These are phyloP conservation scores for Marmota flaviventris DNA, from an alignment of 2,113 vertebrate species.

Conservation along the genomic window DNA sequence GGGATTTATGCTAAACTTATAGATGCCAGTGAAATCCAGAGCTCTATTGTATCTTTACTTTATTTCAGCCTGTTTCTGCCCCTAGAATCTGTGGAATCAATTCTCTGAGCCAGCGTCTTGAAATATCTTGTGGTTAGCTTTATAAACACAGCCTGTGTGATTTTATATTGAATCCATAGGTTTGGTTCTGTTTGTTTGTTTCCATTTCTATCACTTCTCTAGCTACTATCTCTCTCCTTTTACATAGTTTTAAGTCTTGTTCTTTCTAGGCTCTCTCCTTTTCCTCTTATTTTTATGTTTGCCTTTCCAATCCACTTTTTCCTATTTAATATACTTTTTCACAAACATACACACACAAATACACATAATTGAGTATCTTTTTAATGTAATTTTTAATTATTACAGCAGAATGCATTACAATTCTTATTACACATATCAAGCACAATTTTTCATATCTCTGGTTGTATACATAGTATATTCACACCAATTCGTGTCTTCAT, in stretches of 20 bases:
- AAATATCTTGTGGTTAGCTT: neutral
- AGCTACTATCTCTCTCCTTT: neutral
- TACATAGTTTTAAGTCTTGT: neutral
- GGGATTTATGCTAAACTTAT: neutral
- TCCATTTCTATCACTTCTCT: slow-evolving; percentile 14
- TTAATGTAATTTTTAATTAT: too few relatives aligned
- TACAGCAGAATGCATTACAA: too few relatives aligned
- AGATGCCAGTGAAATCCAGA: neutral
- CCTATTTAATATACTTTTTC: neutral
- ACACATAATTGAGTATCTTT: neutral
- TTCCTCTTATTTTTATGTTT: neutral
- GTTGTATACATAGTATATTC: too few relatives aligned
- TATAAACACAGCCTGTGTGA: neutral
- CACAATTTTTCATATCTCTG: too few relatives aligned
- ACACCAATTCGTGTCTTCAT: too few relatives aligned
- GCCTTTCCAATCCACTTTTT: neutral
- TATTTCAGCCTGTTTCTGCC: neutral
- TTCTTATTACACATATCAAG: too few relatives aligned
- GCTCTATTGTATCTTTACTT: neutral
- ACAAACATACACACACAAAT: neutral
- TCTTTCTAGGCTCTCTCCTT: neutral
- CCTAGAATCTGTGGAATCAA: neutral
- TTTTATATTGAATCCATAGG: neutral
- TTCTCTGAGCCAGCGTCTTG: neutral
- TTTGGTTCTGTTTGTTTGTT: neutral